Percentiles rank a stretch among this genome's conserved stretches.
Conservation (phyloP, 1,140 invertebrate species). For the Aphaenogaster ashmeadi region DNA sequence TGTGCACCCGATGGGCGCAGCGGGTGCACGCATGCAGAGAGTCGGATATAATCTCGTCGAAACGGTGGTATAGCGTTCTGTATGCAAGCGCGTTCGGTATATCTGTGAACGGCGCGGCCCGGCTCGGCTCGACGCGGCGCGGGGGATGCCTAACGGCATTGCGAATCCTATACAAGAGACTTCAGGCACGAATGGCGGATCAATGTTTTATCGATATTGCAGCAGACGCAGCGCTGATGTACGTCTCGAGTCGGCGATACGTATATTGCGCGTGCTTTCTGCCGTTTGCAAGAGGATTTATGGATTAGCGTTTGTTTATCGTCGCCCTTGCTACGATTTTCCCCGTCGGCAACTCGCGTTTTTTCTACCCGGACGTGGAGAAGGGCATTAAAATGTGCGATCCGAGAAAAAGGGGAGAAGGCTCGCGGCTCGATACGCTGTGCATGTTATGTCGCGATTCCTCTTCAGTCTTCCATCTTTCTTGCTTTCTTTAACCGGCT, state of each 20-base stretch:
- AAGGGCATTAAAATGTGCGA: conserved; percentile 63
- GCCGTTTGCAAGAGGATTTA: conserved; percentile 80
- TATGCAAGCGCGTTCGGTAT: conserved; percentile 69
- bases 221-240: conserved; percentile 77
- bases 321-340: conserved; percentile 70
- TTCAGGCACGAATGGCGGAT: conserved; percentile 82
- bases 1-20: conserved; percentile 45
- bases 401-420: conserved; percentile 49
- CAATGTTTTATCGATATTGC: conserved; percentile 84
- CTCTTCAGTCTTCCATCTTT: conserved; percentile 20
- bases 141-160: conserved; percentile 71
- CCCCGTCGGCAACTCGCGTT: conserved; percentile 20
- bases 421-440: conserved; percentile 15
- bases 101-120: conserved; percentile 54
- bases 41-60: conserved; percentile 74
- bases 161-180: conserved; percentile 80
- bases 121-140: conserved; percentile 26
- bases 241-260: conserved; percentile 77
- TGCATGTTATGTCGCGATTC: conserved; percentile 38
- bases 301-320: conserved; percentile 82
- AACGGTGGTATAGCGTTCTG: conserved; percentile 70
- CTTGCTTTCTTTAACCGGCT: conserved; percentile 19
- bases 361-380: conserved; percentile 52
- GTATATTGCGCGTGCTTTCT: conserved; percentile 80
- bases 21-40: conserved; percentile 69